Percentiles rank a stretch among this genome's conserved stretches.
These are phyloP conservation scores for Brachyrhaphis roseni DNA, from an alignment of 2,797 vertebrate species.

Conservation along the genomic window DNA sequence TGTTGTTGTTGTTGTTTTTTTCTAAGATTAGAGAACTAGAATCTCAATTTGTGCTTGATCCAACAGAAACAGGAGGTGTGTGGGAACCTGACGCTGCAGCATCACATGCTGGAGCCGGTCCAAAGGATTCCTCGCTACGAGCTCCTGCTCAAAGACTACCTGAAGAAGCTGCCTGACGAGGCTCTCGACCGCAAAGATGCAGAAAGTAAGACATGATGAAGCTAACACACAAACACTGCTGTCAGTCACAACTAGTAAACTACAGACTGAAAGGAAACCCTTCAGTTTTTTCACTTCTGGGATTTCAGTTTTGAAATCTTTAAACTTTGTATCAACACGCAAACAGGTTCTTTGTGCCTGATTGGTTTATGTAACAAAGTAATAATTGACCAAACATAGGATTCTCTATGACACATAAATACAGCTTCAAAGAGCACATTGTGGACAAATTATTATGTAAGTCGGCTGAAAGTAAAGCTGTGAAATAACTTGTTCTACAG, in stretches of 20 bases:
- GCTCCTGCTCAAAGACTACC: slow-evolving; percentile 94
- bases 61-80: slow-evolving; percentile 93
- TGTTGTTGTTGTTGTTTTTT: neutral
- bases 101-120: slow-evolving; percentile 98
- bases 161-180: slow-evolving; percentile 92
- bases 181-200: slow-evolving; percentile 91
- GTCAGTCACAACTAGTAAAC: neutral
- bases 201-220: slow-evolving; percentile 84
- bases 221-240: neutral
- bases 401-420: neutral
- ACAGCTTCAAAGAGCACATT: neutral
- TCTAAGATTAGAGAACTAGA: neutral
- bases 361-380: neutral
- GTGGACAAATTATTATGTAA: neutral
- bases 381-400: neutral
- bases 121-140: slow-evolving; percentile 97
- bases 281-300: neutral
- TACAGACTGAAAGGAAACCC: neutral
- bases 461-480: neutral
- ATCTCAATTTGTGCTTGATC: slow-evolving; percentile 9
- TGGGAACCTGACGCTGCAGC: slow-evolving; percentile 94
- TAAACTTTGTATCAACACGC: neutral
- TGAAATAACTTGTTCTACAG: neutral
- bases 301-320: neutral
- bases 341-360: neutral